Evolutionary conservation across 2,888 invertebrate species (phyloP), one percentile per base, ranked within the genome.

Genomic region (Chymomyza procnemis): DNA sequence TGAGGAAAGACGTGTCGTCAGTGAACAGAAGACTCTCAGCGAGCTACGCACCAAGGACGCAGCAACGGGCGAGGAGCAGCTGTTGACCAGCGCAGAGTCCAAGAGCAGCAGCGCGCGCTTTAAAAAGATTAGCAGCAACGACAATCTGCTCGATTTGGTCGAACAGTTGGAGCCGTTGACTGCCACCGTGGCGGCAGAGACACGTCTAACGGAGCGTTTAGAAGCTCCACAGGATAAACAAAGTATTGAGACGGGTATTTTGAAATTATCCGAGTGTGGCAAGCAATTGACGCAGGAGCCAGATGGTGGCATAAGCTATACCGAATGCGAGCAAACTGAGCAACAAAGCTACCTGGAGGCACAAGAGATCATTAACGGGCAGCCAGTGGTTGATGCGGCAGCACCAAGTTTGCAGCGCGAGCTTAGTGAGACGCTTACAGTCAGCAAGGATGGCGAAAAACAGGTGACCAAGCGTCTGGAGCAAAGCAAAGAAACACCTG

Each of bases 251-350:
- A 79, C 81, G 78, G 90, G 90, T 90, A 90, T 86, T 88, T 85
- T 90, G 90, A 90, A 88, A 85, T 85, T 90, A 90, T 90, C 90
- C 82, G 90, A 90, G 85, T 86, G 88, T 83, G 90, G 90, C 79
- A 89, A 87, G 61, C 88, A 89, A 77, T 78, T 87, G 75, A 79
- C 84, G 72, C 79, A 85, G 71, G 75, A 75, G 64, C 78, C 75
- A 2, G 79, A 79, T 26, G 82, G 87, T 12, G 85, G 76, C 22
- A 58, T 88, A 60, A 78, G 71, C 52, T 78, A 88, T 57, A 83
- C 82, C 26, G 90, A 90, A 54, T 89, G 89, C 66, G 86, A 88
- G 46, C 85, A 87, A 69, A 85, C 82, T 64, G 87, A 88, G 46
- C 75, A 83, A 46, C 84, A 89, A 26, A 83, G 82, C n/a, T 90